Conservation (phyloP, 2,797 vertebrate species). For the Lophotriccus pileatus region DNA sequence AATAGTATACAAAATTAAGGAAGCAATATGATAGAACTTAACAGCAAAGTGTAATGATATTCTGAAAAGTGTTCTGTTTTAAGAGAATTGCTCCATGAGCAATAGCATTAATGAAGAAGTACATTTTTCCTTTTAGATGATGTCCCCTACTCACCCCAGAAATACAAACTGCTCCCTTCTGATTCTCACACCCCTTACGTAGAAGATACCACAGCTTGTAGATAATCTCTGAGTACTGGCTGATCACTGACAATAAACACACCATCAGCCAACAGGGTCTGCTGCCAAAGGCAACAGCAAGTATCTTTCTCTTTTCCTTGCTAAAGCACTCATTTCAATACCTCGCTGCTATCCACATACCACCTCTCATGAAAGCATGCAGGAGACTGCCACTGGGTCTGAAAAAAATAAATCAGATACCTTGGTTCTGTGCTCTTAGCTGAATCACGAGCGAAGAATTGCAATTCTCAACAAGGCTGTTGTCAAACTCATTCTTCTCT, state of each 20-base stretch:
- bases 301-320: neutral
- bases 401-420: conserved; percentile 61
- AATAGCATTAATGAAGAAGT: neutral
- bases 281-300: neutral
- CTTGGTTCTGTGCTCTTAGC: conserved; percentile 86
- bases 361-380: neutral
- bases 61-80: neutral
- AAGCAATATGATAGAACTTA: neutral
- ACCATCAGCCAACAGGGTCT: neutral
- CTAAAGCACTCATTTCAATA: neutral
- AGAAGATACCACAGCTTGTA: neutral
- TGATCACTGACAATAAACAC: neutral
- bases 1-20: neutral
- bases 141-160: neutral
- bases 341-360: neutral
- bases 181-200: neutral
- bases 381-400: neutral
- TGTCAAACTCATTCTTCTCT: conserved; percentile 13
- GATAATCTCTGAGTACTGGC: neutral
- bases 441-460: conserved; percentile 77
- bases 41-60: neutral
- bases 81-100: neutral
- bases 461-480: conserved; percentile 53
- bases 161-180: neutral
- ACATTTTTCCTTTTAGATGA: neutral